These are phyloP conservation scores for Triplophysa yarkandensis DNA, from an alignment of 2,797 vertebrate species.

Conservation along the genomic window DNA sequence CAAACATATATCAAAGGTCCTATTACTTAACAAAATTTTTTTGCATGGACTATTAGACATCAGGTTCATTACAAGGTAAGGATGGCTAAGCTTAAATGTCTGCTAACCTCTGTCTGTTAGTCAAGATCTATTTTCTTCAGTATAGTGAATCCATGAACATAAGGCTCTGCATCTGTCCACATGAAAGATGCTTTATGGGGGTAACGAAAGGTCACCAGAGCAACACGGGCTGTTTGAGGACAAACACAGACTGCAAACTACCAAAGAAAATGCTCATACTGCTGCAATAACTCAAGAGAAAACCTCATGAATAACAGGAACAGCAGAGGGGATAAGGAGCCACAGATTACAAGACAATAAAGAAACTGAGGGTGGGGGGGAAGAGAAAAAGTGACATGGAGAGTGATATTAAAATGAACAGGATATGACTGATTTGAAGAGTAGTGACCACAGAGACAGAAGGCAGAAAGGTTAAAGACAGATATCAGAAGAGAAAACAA, in stretches of 20 bases:
- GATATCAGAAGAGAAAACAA: constrained; percentile 7
- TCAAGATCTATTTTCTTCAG: constrained; percentile 9
- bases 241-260: constrained; percentile 9
- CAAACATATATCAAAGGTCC: neutral
- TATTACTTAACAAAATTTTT: neutral
- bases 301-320: neutral
- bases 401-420: neutral
- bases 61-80: constrained; percentile 28
- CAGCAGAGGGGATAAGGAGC: neutral
- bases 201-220: neutral
- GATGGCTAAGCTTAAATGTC: constrained; percentile 13
- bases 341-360: neutral
- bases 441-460: neutral
- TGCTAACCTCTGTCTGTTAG: constrained; percentile 12
- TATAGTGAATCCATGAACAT: constrained; percentile 44
- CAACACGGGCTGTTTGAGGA: constrained; percentile 5
- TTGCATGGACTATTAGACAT: neutral
- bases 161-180: neutral
- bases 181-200: neutral
- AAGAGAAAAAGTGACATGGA: neutral
- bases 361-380: neutral
- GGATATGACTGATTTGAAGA: constrained; percentile 20
- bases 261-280: neutral
- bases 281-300: neutral
- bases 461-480: constrained; percentile 6